phyloP scores from a whole-genome alignment of 2,113 vertebrate species.

The Mesitornis unicolor region DNA sequence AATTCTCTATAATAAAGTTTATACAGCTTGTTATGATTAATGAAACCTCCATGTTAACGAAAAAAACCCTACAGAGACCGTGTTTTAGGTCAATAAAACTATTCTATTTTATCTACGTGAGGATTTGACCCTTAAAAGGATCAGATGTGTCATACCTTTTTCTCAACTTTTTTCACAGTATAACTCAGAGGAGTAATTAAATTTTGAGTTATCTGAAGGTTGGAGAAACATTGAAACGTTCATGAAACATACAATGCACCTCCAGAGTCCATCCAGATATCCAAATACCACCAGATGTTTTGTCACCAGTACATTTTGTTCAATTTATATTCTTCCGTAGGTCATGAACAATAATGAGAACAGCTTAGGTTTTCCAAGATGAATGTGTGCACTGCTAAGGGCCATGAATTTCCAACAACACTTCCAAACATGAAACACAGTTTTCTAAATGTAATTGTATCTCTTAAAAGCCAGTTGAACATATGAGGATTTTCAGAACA shows the following conservation, averaged over 20 bases:
- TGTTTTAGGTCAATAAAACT: not conserved
- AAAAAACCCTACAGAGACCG: not conserved
- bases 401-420: not conserved
- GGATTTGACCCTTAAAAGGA: not conserved
- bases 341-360: not conserved
- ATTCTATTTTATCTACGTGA: not conserved
- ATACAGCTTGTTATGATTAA: not conserved
- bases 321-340: not conserved
- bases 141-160: not conserved
- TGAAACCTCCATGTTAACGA: not conserved
- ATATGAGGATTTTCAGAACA: not conserved
- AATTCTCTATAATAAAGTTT: not conserved
- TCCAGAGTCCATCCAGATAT: not conserved
- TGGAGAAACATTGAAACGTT: not conserved
- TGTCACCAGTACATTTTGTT: not conserved
- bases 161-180: not conserved
- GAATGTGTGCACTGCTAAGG: not conserved
- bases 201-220: not conserved
- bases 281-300: too few relatives aligned
- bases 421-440: not conserved
- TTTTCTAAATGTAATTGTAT: not conserved
- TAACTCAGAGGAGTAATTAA: not conserved
- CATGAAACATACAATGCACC: not conserved
- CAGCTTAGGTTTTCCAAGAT: not conserved
- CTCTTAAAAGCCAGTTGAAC: not conserved